These are phyloP conservation scores for Cottoperca gobio DNA, from an alignment of 2,797 vertebrate species.

Conservation along the genomic window DNA sequence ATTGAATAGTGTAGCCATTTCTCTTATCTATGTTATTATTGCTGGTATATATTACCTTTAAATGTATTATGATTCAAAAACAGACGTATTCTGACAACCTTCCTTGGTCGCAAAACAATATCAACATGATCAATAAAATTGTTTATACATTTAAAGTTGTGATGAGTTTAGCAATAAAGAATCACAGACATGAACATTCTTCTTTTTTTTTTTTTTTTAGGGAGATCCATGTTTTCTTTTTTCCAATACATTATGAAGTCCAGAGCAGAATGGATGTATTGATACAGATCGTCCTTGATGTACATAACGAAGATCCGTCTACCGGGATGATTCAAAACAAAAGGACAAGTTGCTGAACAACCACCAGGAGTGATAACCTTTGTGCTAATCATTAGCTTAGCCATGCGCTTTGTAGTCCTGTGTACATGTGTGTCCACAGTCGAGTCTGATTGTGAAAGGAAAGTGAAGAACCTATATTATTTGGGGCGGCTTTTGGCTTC, in stretches of 20 bases:
- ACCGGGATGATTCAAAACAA: constrained; percentile 34
- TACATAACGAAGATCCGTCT: constrained; percentile 25
- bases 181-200: constrained; percentile 83
- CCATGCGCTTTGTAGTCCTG: constrained; percentile 70
- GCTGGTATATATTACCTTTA: constrained; percentile 85
- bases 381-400: constrained; percentile 70
- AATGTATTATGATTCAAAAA: constrained; percentile 76
- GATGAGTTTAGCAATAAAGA: constrained; percentile 73
- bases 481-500: constrained; percentile 77
- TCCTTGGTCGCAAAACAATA: constrained; percentile 65
- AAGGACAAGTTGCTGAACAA: constrained; percentile 32
- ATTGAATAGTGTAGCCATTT: constrained; percentile 80
- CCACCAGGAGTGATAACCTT: constrained; percentile 48
- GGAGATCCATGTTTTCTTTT: constrained; percentile 45
- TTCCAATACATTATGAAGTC: constrained; percentile 52
- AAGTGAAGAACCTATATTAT: constrained; percentile 60
- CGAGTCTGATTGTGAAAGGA: constrained; percentile 55
- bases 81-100: constrained; percentile 70
- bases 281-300: constrained; percentile 38
- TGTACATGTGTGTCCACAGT: constrained; percentile 56
- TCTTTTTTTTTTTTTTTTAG: constrained; percentile 44
- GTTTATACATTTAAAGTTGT: constrained; percentile 79
- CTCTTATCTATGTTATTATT: constrained; percentile 83
- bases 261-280: constrained; percentile 50
- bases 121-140: constrained; percentile 72